Percentiles rank a stretch among this genome's conserved stretches.
phyloP scores from a whole-genome alignment of 1,140 invertebrate genomes.

The Pogonomyrmex barbatus region DNA sequence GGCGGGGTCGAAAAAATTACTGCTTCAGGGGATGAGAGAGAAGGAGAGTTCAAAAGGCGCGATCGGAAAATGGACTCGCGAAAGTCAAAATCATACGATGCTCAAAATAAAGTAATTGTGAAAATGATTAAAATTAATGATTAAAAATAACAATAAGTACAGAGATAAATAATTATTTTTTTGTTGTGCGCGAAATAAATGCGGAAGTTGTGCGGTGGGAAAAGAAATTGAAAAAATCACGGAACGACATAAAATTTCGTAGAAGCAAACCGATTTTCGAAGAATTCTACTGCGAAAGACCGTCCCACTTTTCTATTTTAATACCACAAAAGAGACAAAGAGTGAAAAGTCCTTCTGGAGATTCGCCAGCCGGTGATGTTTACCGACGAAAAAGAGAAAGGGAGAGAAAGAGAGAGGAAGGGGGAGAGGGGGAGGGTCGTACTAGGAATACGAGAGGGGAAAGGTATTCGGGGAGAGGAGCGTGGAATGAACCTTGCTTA shows the following conservation, averaged over 20 bases:
- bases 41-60: constrained; percentile 1
- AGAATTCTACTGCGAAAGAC: constrained; percentile 67
- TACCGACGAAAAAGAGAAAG: constrained; percentile 59
- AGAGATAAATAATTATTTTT: background rate
- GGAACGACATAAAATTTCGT: constrained; percentile 25
- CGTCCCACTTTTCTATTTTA: constrained; percentile 82
- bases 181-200: background rate
- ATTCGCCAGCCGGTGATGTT: constrained; percentile 78
- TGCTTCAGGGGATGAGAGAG: constrained; percentile 48
- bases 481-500: constrained; percentile 33
- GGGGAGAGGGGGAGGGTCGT: background rate
- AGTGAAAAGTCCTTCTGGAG: constrained; percentile 70
- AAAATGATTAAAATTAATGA: background rate
- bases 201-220: background rate
- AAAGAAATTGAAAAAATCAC: constrained; percentile 4
- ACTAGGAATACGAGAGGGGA: background rate
- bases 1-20: constrained; percentile 73
- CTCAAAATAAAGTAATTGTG: background rate
- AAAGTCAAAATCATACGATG: background rate
- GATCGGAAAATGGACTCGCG: constrained; percentile 29
- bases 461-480: background rate
- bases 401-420: constrained; percentile 11
- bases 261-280: constrained; percentile 19
- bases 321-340: constrained; percentile 76
- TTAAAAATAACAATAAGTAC: background rate